Base-by-base conservation (phyloP, 2,888 invertebrate species). In the Lithophane leautieri region DNA sequence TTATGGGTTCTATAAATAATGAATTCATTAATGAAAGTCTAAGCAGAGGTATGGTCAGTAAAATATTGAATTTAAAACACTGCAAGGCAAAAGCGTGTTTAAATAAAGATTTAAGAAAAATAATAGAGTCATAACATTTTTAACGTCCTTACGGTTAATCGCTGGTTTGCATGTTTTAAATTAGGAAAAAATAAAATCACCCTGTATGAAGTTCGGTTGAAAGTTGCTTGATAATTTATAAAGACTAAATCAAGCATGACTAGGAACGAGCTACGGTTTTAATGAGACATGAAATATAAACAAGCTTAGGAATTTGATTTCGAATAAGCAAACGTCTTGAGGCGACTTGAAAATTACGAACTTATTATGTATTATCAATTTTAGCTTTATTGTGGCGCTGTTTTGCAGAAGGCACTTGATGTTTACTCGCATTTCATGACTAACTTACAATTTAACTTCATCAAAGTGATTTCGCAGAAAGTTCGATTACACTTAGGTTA, bases 121-220 rank as follows among this genome's bases (percentile, higher is more conserved):
- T 91, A 91, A 93, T 93, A 92, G 89, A 93, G 93, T 90, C 89
- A 89, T 93, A 91, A 92, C 92, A 92, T 54, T 90, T 91, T 90
- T 93, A 92, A 94, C 92, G 92, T 91, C 79, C 88, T 91, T 92
- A 73, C 70, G 44, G 72, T 92, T 95, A 94, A 95, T 95, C 90
- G 92, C 84, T 85, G 82, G 89, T 89, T 95, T 89, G 95, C 95
- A 94, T 95, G 95, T 93, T 91, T 82, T 85, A 83, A 58, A 73
- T 78, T 88, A 82, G 87, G 89, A 91, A 93, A 93, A 94, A 92
- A n/a, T n/a, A n/a, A 91, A 92, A 92, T 92, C 89, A 89, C 90
- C 90, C 90, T 90, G 90, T 90, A 91, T 85, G 88, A 90, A 92
- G 89, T 91, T 90, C 72, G 84, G 85, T 77, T 87, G 87, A 89